Base-by-base conservation (phyloP, 53 echinoderm and acorn worm genomes). In the Echinarachnius parma region DNA sequence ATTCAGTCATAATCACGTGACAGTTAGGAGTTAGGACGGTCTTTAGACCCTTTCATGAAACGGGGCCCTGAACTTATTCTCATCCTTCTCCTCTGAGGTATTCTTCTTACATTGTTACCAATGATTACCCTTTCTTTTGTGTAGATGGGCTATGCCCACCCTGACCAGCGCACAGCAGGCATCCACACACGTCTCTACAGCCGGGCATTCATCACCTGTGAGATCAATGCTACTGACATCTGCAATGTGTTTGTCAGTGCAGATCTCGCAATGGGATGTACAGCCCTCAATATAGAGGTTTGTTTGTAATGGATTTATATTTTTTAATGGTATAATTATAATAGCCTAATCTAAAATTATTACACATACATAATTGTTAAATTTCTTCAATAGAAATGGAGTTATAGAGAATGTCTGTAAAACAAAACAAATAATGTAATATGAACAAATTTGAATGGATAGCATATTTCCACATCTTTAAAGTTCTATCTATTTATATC, bases 141-240 rank as follows among this genome's bases (percentile, higher is more conserved):
- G 1, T 39, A 96, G 96, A 96, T 96, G 87, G 96, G 96, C 3
- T 91, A 87, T 56, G 91, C 96, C 62, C 84, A 87, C 45, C 91
- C 91, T 22, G 80, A 61, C 5, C 91, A 96, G 66, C 69, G 75
- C 10, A 75, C 89, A 21, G 75, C 72, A 19, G 95, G 95, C 1
- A 96, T 96, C 58, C 91, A 91, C 45, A 24, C 77, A 1, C 91
- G 96, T 5, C 86, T 74, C 52, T 81, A 77, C 64, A 78, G 84
- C 58, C 60, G 94, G 55, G 94, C 90, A 2, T 92, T 83, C 48
- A 77, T 96, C 53, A 78, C 88, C 15, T 92, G 83, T 14, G 87
- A 91, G 31, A 34, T 78, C 27, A 63, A 55, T 9, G 63, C 81
- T 24, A 37, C 60, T 21, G 61, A 84, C 23, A 60, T 71, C 21